These are phyloP conservation scores for Troides aeacus DNA, from an alignment of 2,888 invertebrate species.

Conservation along the genomic window DNA sequence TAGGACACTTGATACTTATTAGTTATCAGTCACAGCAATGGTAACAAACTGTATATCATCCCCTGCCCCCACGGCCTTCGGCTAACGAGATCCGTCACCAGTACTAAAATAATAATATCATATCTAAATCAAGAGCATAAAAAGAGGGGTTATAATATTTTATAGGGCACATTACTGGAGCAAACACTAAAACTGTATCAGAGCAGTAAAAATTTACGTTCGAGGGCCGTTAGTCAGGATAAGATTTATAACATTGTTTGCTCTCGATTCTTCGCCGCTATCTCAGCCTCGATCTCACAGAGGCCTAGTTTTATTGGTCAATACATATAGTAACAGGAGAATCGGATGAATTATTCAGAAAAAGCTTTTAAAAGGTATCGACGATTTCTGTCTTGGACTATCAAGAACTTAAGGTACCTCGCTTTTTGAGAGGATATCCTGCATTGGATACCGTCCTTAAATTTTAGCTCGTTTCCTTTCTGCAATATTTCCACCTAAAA, in stretches of 20 bases:
- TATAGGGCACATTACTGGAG: background rate
- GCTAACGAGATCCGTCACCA: background rate
- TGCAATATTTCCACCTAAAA: too few relatives aligned
- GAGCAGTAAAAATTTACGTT: constrained; percentile 15
- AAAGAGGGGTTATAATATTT: background rate
- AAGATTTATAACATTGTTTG: constrained; percentile 24
- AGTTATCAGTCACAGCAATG: too few relatives aligned
- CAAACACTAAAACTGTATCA: constrained; percentile 13
- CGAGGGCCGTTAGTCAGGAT: constrained; percentile 3
- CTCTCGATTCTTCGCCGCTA: constrained; percentile 1
- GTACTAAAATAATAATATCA: background rate
- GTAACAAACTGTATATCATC: too few relatives aligned
- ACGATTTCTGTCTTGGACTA: too few relatives aligned
- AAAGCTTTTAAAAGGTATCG: too few relatives aligned
- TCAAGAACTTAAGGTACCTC: too few relatives aligned
- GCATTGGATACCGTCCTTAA: too few relatives aligned
- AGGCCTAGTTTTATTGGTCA: background rate
- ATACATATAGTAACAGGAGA: background rate
- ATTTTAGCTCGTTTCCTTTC: too few relatives aligned
- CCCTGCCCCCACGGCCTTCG: background rate
- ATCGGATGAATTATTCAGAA: too few relatives aligned
- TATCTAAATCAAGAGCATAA: background rate
- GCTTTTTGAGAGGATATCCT: too few relatives aligned
- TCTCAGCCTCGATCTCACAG: background rate
- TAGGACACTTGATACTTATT: too few relatives aligned